Percentiles rank a stretch among this genome's conserved stretches.
Conservation (phyloP, 2,888 invertebrate genomes). For the Acanthoscelides obtectus region DNA sequence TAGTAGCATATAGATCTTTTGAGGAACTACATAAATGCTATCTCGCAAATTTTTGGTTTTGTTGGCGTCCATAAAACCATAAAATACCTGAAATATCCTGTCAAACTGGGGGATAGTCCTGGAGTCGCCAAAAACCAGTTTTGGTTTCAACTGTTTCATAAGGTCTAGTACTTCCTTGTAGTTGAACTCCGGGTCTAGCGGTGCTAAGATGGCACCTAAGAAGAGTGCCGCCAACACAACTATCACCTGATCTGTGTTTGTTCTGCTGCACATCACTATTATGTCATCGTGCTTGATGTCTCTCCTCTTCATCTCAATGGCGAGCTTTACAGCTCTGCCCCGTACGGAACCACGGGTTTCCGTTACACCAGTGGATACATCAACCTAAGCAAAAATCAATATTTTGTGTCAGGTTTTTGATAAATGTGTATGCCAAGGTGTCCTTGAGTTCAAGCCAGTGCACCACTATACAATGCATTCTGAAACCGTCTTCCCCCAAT, state of each 20-base stretch:
- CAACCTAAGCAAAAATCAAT: too few species aligned
- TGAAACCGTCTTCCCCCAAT: too few species aligned
- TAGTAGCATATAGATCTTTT: too few species aligned
- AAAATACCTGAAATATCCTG: slow-evolving; percentile 17
- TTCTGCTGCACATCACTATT: slow-evolving; percentile 34
- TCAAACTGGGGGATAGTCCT: slow-evolving; percentile 33
- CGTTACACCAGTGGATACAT: slow-evolving; percentile 32
- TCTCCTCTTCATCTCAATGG: slow-evolving; percentile 29
- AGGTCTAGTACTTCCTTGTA: slow-evolving; percentile 28
- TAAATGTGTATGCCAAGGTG: too few species aligned
- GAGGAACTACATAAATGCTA: too few species aligned
- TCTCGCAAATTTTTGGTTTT: too few species aligned
- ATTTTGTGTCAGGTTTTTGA: too few species aligned
- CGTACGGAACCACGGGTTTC: slow-evolving; percentile 38
- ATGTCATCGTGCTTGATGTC: slow-evolving; percentile 33
- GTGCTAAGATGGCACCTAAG: slow-evolving; percentile 37
- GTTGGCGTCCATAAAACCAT: too few species aligned
- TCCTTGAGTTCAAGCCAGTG: too few species aligned
- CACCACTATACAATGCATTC: too few species aligned
- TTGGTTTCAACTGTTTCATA: slow-evolving; percentile 34
- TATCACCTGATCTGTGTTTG: slow-evolving; percentile 37
- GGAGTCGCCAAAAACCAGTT: slow-evolving; percentile 38
- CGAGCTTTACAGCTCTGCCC: slow-evolving; percentile 32
- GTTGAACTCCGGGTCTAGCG: slow-evolving; percentile 32
- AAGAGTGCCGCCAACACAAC: slow-evolving; percentile 35